Base-by-base conservation (phyloP, 2,888 invertebrate genomes). In the Lycocerus yunnanus region DNA sequence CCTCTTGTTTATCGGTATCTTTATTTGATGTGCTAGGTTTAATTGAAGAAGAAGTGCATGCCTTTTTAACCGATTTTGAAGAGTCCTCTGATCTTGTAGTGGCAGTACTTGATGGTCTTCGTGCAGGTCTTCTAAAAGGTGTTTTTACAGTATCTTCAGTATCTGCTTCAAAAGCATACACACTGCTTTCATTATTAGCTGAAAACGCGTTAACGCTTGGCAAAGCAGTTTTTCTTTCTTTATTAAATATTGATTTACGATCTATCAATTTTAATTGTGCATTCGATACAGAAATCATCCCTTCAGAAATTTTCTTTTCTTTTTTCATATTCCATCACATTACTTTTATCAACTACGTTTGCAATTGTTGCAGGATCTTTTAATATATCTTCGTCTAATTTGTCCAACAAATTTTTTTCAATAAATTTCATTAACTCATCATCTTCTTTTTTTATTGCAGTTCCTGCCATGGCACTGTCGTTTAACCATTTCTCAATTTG, bases 91-190 rank as follows among this genome's bases (percentile, higher is more conserved):
- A 88, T 79, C 83, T 82, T 8, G 88, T 87, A 1, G 88, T 88
- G 3, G 87, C 86, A 0, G 88, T 87, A 78, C 88, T 87, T 0
- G 88, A 88, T 6, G 88, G 88, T 14, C 87, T 82, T 71, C 89
- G 84, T 58, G 87, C 86, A 61, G 89, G 89, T 61, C 90, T 84
- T 43, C 91, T 84, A 82, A 92, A 92, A 1, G 91, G 91, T 14
- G 90, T 90, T 72, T 87, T 90, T 16, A 89, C 83, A n/a, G 88
- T 88, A 15, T 89, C 88, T 74, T 92, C 92, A 24, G 89, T 90
- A 61, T 92, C 92, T 77, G 91, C 92, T 78, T 92, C 92, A 83
- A 93, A 93, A 2, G 93, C 93, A 81, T 93, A 93, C 14, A 93
- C 91, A 74, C 92, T 92, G 75, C 91, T 91, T 83, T 93, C 92